Evolutionary conservation across 1,140 invertebrate species (phyloP).

Genomic region (Dolichoris vasculosae): DNA sequence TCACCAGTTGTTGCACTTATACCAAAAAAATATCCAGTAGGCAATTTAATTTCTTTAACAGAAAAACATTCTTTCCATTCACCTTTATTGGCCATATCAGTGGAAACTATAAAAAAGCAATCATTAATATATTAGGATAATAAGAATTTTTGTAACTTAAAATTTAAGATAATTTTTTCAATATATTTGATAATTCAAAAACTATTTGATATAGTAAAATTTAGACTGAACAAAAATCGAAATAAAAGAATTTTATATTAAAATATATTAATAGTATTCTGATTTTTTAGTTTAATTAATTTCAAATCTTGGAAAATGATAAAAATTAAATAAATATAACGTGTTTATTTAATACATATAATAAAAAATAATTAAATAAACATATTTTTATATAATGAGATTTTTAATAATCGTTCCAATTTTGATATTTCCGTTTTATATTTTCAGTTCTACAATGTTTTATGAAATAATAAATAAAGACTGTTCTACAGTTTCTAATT

Average conservation of each 20-base stretch:
- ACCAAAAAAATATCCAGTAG: conserved; percentile 97
- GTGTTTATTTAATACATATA: no score
- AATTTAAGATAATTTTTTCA: background rate
- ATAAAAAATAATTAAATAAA: background rate
- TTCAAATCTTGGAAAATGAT: no score
- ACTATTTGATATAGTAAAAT: background rate
- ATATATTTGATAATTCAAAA: background rate
- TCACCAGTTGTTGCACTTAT: conserved; percentile 97
- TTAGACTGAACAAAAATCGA: background rate
- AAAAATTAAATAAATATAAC: no score
- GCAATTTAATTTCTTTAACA: conserved; percentile 91
- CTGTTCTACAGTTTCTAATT: no score
- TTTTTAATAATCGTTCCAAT: no score
- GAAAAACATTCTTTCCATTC: conserved; percentile 96
- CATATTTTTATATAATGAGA: no score
- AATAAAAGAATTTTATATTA: no score
- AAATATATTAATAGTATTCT: background rate
- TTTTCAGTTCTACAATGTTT: no score
- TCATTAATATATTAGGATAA: background rate
- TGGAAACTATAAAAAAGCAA: conserved; percentile 81
- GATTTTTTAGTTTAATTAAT: no score
- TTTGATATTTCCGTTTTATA: no score
- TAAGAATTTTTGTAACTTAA: background rate
- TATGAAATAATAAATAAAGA: no score
- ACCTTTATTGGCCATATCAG: conserved; percentile 93